Evolutionary conservation across 2,797 vertebrate species (phyloP).

Genomic region (Merluccius polli): DNA sequence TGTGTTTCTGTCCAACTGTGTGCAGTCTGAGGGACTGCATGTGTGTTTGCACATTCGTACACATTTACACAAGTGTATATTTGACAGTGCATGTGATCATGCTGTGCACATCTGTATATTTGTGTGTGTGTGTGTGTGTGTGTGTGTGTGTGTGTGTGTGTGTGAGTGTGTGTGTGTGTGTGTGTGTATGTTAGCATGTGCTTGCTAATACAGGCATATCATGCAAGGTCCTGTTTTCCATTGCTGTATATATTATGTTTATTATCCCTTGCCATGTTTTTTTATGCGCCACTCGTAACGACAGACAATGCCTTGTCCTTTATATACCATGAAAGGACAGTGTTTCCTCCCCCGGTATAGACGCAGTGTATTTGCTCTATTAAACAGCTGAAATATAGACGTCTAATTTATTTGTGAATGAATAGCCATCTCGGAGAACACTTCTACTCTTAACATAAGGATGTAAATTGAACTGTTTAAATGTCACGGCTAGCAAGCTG

Average conservation of each 20-base stretch:
- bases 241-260: constrained; percentile 56
- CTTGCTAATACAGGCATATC: constrained; percentile 35
- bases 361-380: constrained; percentile 65
- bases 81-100: not conserved
- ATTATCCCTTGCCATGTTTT: constrained; percentile 62
- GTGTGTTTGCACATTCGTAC: not conserved
- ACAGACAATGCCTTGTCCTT: constrained; percentile 61
- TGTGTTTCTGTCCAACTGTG: not conserved
- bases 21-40: not conserved
- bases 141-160: constrained; percentile 26
- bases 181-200: constrained; percentile 23
- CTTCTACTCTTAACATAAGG: constrained; percentile 69
- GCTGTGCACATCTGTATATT: not conserved
- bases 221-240: constrained; percentile 46
- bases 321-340: constrained; percentile 58
- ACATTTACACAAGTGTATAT: not conserved
- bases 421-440: constrained; percentile 65
- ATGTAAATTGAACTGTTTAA: constrained; percentile 75
- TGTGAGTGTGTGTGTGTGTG: constrained; percentile 1
- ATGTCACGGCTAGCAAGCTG: constrained; percentile 67
- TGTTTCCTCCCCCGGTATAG: constrained; percentile 41
- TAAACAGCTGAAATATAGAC: constrained; percentile 71
- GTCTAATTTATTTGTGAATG: constrained; percentile 69
- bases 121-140: not conserved
- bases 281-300: constrained; percentile 55